Base-by-base conservation (phyloP, 53 echinoderm and acorn worm genomes). In the Arbacia lixula region DNA sequence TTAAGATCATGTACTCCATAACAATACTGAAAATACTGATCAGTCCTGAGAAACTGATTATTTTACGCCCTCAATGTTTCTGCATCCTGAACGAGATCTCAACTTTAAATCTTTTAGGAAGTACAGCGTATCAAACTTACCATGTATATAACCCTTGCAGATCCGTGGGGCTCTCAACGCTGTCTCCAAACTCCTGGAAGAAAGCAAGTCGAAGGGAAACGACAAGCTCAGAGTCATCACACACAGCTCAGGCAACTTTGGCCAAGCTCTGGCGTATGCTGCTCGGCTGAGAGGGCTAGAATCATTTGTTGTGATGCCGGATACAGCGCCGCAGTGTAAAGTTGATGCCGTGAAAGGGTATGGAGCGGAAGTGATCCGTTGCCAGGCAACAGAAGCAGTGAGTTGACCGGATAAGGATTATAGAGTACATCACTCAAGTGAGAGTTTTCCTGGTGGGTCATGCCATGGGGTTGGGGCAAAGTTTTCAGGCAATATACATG, bases 181-280 rank as follows among this genome's bases (percentile, higher is more conserved):
- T 27, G 37, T 94, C 4, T 66, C 83, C 11, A 94, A 80, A 72
- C 75, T 94, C 14, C 25, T 77, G 27, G 93, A 93, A 36, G 69
- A 85, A 11, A 24, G 56, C 12, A 12, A 39, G 6, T 6, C 74
- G 3, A 34, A 53, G 11, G 69, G 43, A 27, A 27, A 24, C 1
- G 57, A 65, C 5, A 72, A 54, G 8, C 75, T 83, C 24, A 85
- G 83, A 19, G 91, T 94, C 0, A 79, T 84, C 24, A 91, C 94
- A 0, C 89, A 89, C 60, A 91, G 91, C 66, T 91, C 91, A 29
- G 94, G 94, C 9, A 94, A 94, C 68, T 84, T 83, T 89, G 94
- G 86, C 26, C 94, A 94, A 42, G 87, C 78, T 27, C 46, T 94
- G 9, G 94, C 94, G 17, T 69, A 83, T 30, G 91, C 94, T 53